phyloP scores from a whole-genome alignment of 2,888 invertebrate species.

The Branchellion lobata region DNA sequence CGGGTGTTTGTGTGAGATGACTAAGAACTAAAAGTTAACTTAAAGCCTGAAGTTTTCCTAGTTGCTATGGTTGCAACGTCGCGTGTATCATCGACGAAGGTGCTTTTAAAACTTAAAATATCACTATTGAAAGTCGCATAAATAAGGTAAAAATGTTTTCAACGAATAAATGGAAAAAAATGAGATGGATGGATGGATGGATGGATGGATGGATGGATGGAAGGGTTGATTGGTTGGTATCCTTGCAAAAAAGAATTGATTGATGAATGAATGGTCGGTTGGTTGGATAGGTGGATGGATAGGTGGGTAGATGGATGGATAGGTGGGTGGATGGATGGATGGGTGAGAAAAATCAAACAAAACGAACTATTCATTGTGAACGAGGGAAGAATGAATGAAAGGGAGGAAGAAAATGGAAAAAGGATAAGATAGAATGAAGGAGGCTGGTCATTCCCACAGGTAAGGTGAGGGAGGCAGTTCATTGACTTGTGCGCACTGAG shows the following conservation, averaged over 20 bases:
- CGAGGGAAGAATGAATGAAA: too few species aligned
- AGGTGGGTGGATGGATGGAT: slow-evolving; percentile 24
- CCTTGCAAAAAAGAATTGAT: background rate
- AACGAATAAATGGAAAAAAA: background rate
- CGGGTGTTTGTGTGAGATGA: background rate
- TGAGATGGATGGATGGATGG: slow-evolving; percentile 5
- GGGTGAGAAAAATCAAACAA: too few species aligned
- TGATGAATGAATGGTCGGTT: background rate
- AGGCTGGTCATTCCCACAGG: slow-evolving; percentile 79
- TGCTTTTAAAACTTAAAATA: slow-evolving; percentile 2
- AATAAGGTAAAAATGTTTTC: too few species aligned
- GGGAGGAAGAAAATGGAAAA: too few species aligned
- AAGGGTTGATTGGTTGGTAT: too few species aligned
- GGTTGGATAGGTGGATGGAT: background rate
- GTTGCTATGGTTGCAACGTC: too few species aligned
- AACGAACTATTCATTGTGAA: too few species aligned
- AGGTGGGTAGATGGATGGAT: background rate
- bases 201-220: background rate
- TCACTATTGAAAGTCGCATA: slow-evolving; percentile 1
- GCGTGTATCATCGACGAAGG: too few species aligned
- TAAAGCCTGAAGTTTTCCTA: too few species aligned
- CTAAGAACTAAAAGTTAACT: background rate
- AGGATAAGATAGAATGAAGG: too few species aligned
- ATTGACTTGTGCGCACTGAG: slow-evolving; percentile 83
- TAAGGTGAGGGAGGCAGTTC: slow-evolving; percentile 97